Evolutionary conservation across 2,888 invertebrate genomes (phyloP).

Genomic region (Dendrolimus pini): DNA sequence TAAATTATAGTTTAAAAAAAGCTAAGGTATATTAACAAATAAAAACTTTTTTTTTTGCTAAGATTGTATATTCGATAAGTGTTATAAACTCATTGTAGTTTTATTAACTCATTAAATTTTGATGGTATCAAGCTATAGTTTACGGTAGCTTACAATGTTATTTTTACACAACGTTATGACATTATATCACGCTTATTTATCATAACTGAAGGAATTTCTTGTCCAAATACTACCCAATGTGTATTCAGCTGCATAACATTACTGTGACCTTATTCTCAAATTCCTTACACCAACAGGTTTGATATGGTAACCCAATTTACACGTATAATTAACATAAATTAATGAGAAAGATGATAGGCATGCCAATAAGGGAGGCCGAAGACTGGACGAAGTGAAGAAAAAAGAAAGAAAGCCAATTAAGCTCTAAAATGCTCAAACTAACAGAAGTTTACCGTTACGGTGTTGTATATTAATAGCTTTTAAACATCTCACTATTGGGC

Average conservation of each 20-base stretch:
- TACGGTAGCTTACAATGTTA: neutral
- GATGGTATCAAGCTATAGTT: neutral
- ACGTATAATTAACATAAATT: neutral
- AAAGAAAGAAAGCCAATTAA: too few species aligned
- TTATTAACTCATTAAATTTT: neutral
- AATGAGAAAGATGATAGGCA: too few species aligned
- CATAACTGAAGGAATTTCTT: neutral
- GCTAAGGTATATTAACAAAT: too few species aligned
- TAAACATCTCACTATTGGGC: too few species aligned
- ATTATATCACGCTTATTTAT: neutral
- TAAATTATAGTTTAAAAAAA: too few species aligned
- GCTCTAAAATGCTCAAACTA: too few species aligned
- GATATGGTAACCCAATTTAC: neutral
- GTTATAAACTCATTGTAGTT: neutral
- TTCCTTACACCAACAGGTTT: neutral
- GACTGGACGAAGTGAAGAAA: too few species aligned
- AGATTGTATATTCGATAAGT: neutral
- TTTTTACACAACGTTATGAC: neutral
- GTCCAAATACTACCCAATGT: neutral
- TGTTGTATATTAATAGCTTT: too few species aligned
- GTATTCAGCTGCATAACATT: neutral
- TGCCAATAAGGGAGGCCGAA: too few species aligned
- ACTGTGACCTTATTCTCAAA: neutral
- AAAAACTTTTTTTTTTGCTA: too few species aligned
- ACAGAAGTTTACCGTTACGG: too few species aligned